Evolutionary conservation across 1,140 invertebrate genomes (phyloP).

Genomic region (Drosophila rhopaloa): DNA sequence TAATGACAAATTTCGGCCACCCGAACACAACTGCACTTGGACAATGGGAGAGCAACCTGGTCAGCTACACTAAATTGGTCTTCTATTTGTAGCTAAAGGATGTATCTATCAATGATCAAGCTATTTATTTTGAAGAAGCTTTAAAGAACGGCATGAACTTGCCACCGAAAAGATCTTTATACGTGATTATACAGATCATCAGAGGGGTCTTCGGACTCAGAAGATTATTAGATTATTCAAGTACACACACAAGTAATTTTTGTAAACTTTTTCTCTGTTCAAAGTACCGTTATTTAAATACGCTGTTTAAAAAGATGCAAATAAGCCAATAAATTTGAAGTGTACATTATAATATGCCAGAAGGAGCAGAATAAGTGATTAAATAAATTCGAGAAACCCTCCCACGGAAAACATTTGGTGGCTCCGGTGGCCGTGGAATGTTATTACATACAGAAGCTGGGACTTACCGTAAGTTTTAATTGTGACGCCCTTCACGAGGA

Average conservation of each 20-base stretch:
- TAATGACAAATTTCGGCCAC: conserved; percentile 41
- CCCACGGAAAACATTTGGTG: background rate
- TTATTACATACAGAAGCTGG: background rate
- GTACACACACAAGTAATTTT: no score
- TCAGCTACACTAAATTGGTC: background rate
- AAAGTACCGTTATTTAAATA: no score
- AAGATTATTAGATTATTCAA: no score
- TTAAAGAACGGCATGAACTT: no score
- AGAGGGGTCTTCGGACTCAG: no score
- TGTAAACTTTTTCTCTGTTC: no score
- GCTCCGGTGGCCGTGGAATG: background rate
- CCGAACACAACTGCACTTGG: conserved; percentile 25
- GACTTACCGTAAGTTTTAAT: conserved; percentile 91
- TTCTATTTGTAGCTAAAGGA: background rate
- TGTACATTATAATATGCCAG: background rate
- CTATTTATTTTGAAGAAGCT: no score
- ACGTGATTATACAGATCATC: no score
- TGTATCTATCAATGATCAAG: background rate
- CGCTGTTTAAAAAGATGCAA: no score
- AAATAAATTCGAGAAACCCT: background rate
- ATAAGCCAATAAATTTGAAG: no score
- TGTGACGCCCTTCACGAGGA: conserved; percentile 88
- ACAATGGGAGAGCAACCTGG: background rate
- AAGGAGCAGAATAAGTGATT: background rate
- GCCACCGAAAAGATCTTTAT: no score